Evolutionary conservation across 2,113 vertebrate species (phyloP), one percentile per base, ranked within the genome.

Genomic region (Chionomys nivalis): DNA sequence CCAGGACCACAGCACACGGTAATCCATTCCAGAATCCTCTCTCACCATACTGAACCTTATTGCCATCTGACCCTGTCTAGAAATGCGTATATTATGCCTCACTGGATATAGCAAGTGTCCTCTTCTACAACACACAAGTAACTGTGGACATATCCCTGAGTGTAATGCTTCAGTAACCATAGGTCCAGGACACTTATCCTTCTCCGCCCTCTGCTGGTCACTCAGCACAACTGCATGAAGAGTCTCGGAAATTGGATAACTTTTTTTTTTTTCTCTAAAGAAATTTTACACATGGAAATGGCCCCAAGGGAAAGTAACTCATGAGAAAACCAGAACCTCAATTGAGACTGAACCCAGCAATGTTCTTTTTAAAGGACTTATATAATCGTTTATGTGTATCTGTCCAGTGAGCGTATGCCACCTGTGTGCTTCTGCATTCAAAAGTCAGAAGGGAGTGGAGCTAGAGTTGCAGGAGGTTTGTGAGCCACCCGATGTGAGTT

Each of bases 161-260:
- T 24, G 33, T 68, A 39, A 86, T 19, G 39, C 16, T 49, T 66
- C 42, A 21, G 8, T 33, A 39, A 19, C 63, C 39, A 65, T 23
- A 47, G 28, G 1, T 21, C 28, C 61, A 13, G 24, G 28, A 86
- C 65, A 24, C 3, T 83, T 33, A 49, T 70, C 70, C n/a, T 68
- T 23, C 33, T 85, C 28, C 90, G 73, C 97, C 92, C 95, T 92
- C 97, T 97, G 90, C 94, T 98, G 97, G 95, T 68, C 47, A 92
- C 1, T 8, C 1, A 16, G 31, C 65, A 7, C 13, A 81, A 33
- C 26, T 61, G 31, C 58, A 78, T 16, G 23, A 39, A 68, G 19
- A 11, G 42, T 63, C 58, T 83, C 21, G 26, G 14, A 47, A 13
- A 65, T 19, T 65, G 44, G 39, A 14, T 26, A 81, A 17, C 12